phyloP scores from a whole-genome alignment of 2,888 invertebrate species.

The Noctua janthina region DNA sequence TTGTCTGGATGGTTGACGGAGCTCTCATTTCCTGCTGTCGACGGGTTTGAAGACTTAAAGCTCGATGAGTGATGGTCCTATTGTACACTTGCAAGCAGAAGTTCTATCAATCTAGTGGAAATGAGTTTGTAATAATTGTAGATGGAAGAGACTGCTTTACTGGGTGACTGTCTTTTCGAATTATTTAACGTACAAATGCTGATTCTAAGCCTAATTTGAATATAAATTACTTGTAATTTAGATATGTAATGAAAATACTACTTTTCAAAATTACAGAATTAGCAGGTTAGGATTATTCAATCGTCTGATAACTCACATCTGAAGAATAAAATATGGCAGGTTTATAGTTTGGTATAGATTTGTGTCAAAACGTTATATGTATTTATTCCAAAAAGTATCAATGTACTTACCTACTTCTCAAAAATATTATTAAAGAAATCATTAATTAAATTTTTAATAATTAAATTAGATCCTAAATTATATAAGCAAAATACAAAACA shows the following conservation, averaged over 20 bases:
- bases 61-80: slow-evolving; percentile 17
- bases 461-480: background rate
- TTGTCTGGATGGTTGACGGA: slow-evolving; percentile 7
- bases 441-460: too few relatives aligned
- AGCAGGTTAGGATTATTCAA: background rate
- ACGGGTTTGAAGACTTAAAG: slow-evolving; percentile 12
- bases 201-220: background rate
- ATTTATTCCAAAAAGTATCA: background rate
- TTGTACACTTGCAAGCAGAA: slow-evolving; percentile 5
- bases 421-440: too few relatives aligned
- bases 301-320: background rate
- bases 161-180: background rate
- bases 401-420: too few relatives aligned
- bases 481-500: background rate
- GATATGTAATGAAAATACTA: background rate
- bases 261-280: background rate
- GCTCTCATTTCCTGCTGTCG: slow-evolving; percentile 43
- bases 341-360: background rate
- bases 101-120: background rate
- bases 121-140: background rate
- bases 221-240: too few relatives aligned
- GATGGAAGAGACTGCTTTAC: background rate
- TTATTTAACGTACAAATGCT: background rate
- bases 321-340: too few relatives aligned
- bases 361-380: background rate